These are phyloP conservation scores for Falco rusticolus DNA, from an alignment of 2,797 vertebrate species.

Conservation along the genomic window DNA sequence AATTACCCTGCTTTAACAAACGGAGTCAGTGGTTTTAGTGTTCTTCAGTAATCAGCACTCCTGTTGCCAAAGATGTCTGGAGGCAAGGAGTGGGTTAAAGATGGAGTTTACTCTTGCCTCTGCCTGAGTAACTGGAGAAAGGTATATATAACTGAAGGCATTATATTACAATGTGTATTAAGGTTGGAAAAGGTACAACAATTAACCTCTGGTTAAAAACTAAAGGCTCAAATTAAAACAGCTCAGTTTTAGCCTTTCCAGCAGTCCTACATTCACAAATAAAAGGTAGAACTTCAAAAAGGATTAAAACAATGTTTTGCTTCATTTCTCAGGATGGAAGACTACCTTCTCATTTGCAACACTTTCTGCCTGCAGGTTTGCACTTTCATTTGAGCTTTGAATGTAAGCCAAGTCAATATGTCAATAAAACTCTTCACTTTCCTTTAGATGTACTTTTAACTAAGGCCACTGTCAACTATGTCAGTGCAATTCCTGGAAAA, in stretches of 20 bases:
- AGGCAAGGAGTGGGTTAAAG: background rate
- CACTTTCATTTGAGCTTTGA: background rate
- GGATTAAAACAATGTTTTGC: background rate
- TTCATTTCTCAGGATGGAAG: background rate
- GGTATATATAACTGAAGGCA: background rate
- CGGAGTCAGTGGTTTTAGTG: background rate
- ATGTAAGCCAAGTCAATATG: background rate
- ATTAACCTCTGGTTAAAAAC: background rate
- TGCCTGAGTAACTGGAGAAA: background rate
- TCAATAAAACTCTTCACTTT: conserved; percentile 5
- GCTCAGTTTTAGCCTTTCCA: background rate
- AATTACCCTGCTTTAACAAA: background rate
- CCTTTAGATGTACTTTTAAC: background rate
- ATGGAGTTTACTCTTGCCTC: background rate
- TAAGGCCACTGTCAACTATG: background rate
- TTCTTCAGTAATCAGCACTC: background rate
- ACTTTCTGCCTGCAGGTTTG: background rate
- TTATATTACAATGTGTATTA: background rate
- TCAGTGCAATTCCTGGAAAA: background rate
- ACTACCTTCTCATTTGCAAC: background rate
- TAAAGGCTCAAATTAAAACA: background rate
- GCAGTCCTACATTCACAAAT: background rate
- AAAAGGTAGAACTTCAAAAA: background rate
- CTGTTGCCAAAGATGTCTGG: background rate
- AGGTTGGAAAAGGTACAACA: background rate